These are phyloP conservation scores for Heliconius eleuchia DNA, from an alignment of 1,140 invertebrate species.

Conservation along the genomic window DNA sequence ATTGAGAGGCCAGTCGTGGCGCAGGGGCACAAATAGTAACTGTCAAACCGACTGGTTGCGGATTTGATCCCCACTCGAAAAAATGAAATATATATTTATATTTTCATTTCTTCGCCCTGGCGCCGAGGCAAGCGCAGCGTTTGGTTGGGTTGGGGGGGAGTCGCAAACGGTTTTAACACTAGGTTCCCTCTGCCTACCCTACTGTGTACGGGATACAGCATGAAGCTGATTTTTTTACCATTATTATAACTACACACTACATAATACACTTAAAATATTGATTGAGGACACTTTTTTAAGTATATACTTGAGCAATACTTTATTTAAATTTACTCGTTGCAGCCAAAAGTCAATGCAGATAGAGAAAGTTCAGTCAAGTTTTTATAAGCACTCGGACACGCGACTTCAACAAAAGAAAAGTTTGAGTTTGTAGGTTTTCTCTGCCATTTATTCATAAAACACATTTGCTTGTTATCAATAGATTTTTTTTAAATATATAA, in stretches of 20 bases:
- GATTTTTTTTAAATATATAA: not conserved
- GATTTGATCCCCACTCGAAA: too few species aligned
- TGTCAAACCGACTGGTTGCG: too few species aligned
- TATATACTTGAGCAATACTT: not conserved
- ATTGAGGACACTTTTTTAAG: not conserved
- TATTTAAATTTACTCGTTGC: conserved; percentile 3
- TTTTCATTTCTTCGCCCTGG: too few species aligned
- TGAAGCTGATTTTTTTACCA: too few species aligned
- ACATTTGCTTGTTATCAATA: not conserved
- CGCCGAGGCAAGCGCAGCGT: too few species aligned
- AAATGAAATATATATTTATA: too few species aligned
- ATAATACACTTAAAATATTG: not conserved
- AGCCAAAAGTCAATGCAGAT: conserved; percentile 18
- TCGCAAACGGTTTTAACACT: too few species aligned
- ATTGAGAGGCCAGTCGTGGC: not conserved
- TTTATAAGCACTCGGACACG: conserved; percentile 38
- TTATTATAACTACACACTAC: too few species aligned
- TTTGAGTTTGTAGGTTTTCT: conserved; percentile 20
- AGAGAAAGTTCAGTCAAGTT: conserved; percentile 32
- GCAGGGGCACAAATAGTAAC: too few species aligned
- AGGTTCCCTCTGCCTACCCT: too few species aligned
- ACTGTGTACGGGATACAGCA: too few species aligned
- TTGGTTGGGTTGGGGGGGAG: too few species aligned
- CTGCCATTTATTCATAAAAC: not conserved
- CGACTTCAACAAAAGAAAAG: conserved; percentile 26